These are phyloP conservation scores for Cheiracanthium punctorium DNA, from an alignment of 2,888 invertebrate species.

Conservation along the genomic window DNA sequence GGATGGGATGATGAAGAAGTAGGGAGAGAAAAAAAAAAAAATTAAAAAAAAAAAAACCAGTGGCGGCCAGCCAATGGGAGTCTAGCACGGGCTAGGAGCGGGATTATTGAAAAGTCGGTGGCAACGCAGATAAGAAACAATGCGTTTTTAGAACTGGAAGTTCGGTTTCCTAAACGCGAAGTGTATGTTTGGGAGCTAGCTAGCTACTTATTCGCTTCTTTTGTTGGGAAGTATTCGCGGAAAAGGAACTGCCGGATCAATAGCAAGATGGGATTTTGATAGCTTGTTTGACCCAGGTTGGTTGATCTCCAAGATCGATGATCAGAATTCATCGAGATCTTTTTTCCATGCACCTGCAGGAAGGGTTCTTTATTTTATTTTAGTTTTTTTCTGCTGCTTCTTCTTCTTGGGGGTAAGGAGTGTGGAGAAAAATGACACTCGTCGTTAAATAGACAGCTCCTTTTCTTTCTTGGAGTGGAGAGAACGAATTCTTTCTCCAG, in stretches of 20 bases:
- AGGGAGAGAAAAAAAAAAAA: too few relatives aligned
- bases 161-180: slow-evolving; percentile 33
- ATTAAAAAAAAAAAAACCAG: slow-evolving; percentile 11
- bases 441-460: background rate
- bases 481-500: background rate
- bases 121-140: slow-evolving; percentile 67
- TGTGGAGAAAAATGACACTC: slow-evolving; percentile 11
- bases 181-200: slow-evolving; percentile 33
- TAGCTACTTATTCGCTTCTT: slow-evolving; percentile 24
- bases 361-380: background rate
- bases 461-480: background rate
- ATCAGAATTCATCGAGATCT: slow-evolving; percentile 59
- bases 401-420: too few relatives aligned
- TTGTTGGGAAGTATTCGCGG: slow-evolving; percentile 11
- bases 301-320: slow-evolving; percentile 54
- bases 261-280: slow-evolving; percentile 62
- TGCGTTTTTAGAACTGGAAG: slow-evolving; percentile 54
- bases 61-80: slow-evolving; percentile 55
- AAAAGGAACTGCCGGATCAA: slow-evolving; percentile 29
- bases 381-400: background rate
- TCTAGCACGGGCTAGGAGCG: slow-evolving; percentile 40
- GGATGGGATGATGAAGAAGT: slow-evolving; percentile 56
- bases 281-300: slow-evolving; percentile 47
- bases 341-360: slow-evolving; percentile 56
- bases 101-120: slow-evolving; percentile 69